Evolutionary conservation across 2,888 invertebrate species (phyloP).

Genomic region (Geotrupes spiniger): DNA sequence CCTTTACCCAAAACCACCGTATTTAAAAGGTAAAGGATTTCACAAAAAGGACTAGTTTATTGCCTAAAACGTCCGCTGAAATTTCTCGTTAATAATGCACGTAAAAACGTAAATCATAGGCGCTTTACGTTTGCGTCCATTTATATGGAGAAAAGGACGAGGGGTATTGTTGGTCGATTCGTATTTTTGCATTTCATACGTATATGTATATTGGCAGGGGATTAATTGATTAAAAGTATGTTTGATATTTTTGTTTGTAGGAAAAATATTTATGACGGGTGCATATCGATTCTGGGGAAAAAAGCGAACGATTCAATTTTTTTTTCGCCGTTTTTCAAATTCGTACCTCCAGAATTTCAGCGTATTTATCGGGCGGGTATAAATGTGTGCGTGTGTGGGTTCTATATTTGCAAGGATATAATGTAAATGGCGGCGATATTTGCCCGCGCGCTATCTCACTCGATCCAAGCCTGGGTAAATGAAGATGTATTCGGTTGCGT

Average conservation of each 20-base stretch:
- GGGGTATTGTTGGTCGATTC: no score
- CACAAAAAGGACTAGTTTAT: no score
- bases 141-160: no score
- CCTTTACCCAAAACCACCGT: no score
- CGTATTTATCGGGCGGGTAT: constrained; percentile 15
- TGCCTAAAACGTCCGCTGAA: no score
- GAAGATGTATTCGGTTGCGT: constrained; percentile 41
- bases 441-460: constrained; percentile 24
- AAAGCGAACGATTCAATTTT: constrained; percentile 1
- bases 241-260: constrained; percentile 4
- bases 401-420: constrained; percentile 10
- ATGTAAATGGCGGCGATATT: constrained; percentile 27
- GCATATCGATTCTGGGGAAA: constrained; percentile 3
- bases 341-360: constrained; percentile 1
- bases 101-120: no score
- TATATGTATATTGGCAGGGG: background rate
- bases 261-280: constrained; percentile 1
- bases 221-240: constrained; percentile 7
- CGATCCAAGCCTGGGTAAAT: constrained; percentile 30
- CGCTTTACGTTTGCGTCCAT: no score
- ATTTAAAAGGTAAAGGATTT: no score
- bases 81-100: no score
- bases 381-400: constrained; percentile 15
- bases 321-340: constrained; percentile 3
- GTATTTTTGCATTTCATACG: no score